Evolutionary conservation across 1,140 invertebrate genomes (phyloP).

Genomic region (Ceratina australensis): DNA sequence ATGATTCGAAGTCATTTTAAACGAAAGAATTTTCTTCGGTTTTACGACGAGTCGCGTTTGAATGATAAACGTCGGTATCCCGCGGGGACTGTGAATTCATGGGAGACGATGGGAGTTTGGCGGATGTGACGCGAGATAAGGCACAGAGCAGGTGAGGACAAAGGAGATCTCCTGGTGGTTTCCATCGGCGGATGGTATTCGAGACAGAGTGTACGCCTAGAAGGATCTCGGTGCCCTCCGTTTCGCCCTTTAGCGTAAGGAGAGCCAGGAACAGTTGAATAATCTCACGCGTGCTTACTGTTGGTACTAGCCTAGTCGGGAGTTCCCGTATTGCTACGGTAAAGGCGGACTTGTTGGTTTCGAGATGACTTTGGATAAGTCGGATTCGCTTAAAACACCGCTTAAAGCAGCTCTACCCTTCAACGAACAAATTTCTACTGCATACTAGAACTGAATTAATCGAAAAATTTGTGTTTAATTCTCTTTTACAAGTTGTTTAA

Average conservation of each 20-base stretch:
- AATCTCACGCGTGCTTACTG: conserved; percentile 12
- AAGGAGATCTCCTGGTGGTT: not conserved
- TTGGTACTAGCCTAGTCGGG: not conserved
- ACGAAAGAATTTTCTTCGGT: no score
- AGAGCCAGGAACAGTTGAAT: not conserved
- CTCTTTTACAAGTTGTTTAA: no score
- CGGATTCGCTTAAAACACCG: not conserved
- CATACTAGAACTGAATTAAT: not conserved
- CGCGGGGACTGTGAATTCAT: not conserved
- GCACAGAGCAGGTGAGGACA: no score
- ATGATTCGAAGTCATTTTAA: not conserved
- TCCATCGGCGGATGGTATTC: not conserved
- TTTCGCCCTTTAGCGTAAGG: not conserved
- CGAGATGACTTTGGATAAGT: not conserved
- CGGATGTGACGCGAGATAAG: not conserved
- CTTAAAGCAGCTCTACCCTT: not conserved
- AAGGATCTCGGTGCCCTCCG: not conserved
- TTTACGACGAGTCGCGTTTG: no score
- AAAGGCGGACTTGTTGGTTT: not conserved
- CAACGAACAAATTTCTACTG: not conserved
- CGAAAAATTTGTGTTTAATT: no score
- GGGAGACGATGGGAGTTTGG: not conserved
- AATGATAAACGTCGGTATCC: no score
- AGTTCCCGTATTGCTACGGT: not conserved
- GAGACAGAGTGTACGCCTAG: not conserved